A percentile compares a stretch with the other conserved stretches of the same genome.
These are phyloP conservation scores for Leptodactylus fuscus DNA, from an alignment of 2,113 vertebrate species.

Conservation along the genomic window DNA sequence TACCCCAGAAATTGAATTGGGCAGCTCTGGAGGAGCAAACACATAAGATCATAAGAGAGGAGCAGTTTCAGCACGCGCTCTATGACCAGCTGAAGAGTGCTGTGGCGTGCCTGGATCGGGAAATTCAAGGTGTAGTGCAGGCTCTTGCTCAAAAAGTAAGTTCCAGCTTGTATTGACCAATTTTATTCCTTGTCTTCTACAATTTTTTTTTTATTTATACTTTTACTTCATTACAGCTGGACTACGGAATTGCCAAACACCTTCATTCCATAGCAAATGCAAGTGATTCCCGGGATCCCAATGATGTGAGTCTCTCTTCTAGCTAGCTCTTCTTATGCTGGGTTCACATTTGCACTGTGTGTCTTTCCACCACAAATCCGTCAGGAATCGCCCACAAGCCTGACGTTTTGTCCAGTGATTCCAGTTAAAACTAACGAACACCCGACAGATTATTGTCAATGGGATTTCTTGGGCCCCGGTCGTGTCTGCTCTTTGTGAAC, in stretches of 20 bases:
- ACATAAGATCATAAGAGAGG: constrained; percentile 71
- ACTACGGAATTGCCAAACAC: constrained; percentile 86
- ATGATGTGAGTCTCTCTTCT: constrained; percentile 78
- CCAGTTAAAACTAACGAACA: too few species aligned
- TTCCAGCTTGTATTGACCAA: neutral
- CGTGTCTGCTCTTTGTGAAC: too few species aligned
- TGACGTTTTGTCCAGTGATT: too few species aligned
- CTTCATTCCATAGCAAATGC: constrained; percentile 81
- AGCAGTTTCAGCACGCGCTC: constrained; percentile 90
- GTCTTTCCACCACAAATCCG: too few species aligned
- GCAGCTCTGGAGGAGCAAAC: constrained; percentile 77
- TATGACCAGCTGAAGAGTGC: constrained; percentile 85
- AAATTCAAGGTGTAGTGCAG: constrained; percentile 84
- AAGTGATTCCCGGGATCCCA: constrained; percentile 75
- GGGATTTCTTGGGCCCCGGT: too few species aligned
- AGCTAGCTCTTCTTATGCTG: too few species aligned
- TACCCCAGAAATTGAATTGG: constrained; percentile 89
- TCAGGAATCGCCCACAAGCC: too few species aligned
- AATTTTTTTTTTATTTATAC: neutral
- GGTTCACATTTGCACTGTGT: too few species aligned
- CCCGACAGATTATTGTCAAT: too few species aligned
- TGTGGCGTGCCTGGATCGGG: constrained; percentile 76
- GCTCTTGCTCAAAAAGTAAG: constrained; percentile 87
- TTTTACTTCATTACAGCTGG: constrained; percentile 76
- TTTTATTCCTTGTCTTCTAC: neutral